phyloP scores from a whole-genome alignment of 2,888 invertebrate species.

The Drosophila villosipedis region DNA sequence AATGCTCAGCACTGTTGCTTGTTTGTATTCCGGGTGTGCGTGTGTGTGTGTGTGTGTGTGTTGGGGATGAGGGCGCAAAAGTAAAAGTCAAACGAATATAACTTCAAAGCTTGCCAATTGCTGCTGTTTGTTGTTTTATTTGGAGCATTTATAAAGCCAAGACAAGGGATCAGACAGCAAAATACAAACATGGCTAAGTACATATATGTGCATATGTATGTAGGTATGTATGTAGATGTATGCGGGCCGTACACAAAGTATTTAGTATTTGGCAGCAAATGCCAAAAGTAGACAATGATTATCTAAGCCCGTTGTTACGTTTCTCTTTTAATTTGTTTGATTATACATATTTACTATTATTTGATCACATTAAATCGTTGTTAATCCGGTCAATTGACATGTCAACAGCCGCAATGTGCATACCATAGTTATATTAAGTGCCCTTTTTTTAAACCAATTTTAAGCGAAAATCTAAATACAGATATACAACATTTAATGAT shows the following conservation, averaged over 20 bases:
- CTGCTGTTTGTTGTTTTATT: constrained; percentile 45
- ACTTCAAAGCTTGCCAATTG: constrained; percentile 52
- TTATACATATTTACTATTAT: not conserved
- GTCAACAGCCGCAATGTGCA: not conserved
- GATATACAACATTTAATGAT: not conserved
- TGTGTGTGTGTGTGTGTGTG: constrained; percentile 8
- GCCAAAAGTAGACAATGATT: constrained; percentile 41
- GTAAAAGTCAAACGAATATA: constrained; percentile 55
- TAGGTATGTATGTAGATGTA: not conserved
- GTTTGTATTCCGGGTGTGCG: constrained; percentile 32
- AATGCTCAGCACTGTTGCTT: constrained; percentile 46
- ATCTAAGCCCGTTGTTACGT: not conserved
- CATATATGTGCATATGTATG: not conserved
- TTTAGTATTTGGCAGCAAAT: constrained; percentile 31
- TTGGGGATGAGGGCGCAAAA: constrained; percentile 25
- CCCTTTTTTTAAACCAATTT: not conserved
- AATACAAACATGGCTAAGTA: not conserved
- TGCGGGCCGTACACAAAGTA: not conserved
- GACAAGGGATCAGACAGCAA: constrained; percentile 49
- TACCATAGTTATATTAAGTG: not conserved
- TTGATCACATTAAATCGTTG: not conserved
- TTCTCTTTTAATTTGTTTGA: not conserved
- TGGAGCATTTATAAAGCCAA: constrained; percentile 33
- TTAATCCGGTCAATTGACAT: not conserved
- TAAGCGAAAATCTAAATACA: not conserved